Conservation (phyloP, 2,797 vertebrate species). For the Australoheros facetus region DNA sequence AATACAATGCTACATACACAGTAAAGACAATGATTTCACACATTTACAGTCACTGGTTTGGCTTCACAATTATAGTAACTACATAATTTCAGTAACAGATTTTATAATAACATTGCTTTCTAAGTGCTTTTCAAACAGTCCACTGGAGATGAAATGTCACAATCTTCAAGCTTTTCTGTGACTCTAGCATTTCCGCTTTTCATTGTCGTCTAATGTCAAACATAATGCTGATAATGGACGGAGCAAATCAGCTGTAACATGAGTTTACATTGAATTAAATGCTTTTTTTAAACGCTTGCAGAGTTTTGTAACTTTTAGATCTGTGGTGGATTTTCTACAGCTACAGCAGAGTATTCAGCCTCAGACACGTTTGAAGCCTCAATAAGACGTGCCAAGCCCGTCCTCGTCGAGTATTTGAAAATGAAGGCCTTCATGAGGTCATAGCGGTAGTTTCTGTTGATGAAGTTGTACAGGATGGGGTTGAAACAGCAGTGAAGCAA, state of each 20-base stretch:
- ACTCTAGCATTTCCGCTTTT: slow-evolving; percentile 17
- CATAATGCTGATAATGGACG: neutral
- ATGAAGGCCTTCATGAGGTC: slow-evolving; percentile 99
- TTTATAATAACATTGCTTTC: slow-evolving; percentile 42
- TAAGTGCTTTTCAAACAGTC: slow-evolving; percentile 76
- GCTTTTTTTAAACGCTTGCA: neutral
- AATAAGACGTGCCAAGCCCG: slow-evolving; percentile 91
- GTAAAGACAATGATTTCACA: slow-evolving; percentile 40
- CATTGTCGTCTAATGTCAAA: slow-evolving; percentile 22
- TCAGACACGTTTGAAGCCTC: slow-evolving; percentile 89
- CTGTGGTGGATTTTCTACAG: slow-evolving; percentile 75
- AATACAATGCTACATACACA: slow-evolving; percentile 32
- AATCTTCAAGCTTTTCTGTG: slow-evolving; percentile 42
- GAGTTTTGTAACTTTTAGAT: slow-evolving; percentile 54
- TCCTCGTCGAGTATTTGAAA: slow-evolving; percentile 96
- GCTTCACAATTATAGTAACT: slow-evolving; percentile 46
- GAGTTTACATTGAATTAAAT: slow-evolving; percentile 17
- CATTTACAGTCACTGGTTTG: slow-evolving; percentile 53
- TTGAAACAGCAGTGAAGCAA: slow-evolving; percentile 95
- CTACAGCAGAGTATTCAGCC: slow-evolving; percentile 87
- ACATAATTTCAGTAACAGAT: slow-evolving; percentile 46
- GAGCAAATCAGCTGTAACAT: slow-evolving; percentile 27
- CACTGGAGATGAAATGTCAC: slow-evolving; percentile 15
- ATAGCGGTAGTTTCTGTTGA: slow-evolving; percentile 94
- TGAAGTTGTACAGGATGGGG: slow-evolving; percentile 96